Base-by-base conservation (phyloP, 2,113 vertebrate genomes). In the Lucifuga dentata region DNA sequence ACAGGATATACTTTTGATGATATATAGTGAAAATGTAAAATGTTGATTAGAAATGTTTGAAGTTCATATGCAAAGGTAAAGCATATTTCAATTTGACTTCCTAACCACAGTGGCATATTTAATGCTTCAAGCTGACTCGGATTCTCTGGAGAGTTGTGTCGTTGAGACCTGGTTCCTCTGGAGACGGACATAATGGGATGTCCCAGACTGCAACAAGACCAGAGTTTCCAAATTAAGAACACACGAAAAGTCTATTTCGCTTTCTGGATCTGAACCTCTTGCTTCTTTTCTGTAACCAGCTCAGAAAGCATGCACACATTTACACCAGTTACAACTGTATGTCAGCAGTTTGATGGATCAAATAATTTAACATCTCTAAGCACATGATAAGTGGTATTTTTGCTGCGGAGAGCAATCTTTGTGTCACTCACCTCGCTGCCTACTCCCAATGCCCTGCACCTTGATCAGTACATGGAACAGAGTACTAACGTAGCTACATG, bases 71-170 rank as follows among this genome's bases (percentile, higher is more conserved):
- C 79, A 80, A 65, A 76, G 35, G 44, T 64, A 51, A 75, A 69
- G 41, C 67, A 60, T 32, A 4, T 68, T 74, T 62, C 73, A 44
- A 76, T 75, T 13, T 61, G 79, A 58, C 9, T 39, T 52, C 61
- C 67, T 46, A 43, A n/a, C 23, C 35, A 17, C 57, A 53, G 45
- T 29, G 66, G 17, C 60, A 68, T 69, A 46, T 81, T 69, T 69
- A 85, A 68, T 21, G 13, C 51, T 50, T 85, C 78, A 70, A 8
- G 68, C 86, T 87, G 74, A n/a, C n/a, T 21, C 75, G 63, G 29
- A 43, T 59, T 77, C 72, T 67, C 72, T 40, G 64, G 72, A 48
- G 77, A 74, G 66, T 63, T 63, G 50, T 59, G 62, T 72, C 66
- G 62, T 56, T 44, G 66, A 84, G 76, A 83, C 63, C 48, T 59